Conservation (phyloP, 2,797 vertebrate genomes). For the Sibirionetta formosa region DNA sequence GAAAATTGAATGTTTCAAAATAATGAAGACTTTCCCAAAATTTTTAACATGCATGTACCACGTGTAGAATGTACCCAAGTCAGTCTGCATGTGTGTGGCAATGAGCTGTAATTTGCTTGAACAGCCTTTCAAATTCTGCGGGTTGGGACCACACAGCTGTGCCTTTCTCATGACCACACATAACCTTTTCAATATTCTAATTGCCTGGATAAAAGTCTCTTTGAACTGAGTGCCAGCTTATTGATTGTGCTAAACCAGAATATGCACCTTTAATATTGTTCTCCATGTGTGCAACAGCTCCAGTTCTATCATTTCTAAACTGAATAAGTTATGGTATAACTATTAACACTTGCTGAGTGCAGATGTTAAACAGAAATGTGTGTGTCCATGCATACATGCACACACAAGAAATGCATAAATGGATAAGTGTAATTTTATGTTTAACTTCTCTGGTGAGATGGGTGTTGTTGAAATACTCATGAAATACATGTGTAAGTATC, state of each 20-base stretch:
- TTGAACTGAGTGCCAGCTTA: constrained; percentile 21
- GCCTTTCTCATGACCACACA: constrained; percentile 38
- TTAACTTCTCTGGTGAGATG: not conserved
- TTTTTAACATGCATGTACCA: not conserved
- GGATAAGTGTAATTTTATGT: not conserved
- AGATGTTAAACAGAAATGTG: not conserved
- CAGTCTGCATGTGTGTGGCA: not conserved
- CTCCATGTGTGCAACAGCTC: not conserved
- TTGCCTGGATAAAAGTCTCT: constrained; percentile 7
- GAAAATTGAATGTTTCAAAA: constrained; percentile 4
- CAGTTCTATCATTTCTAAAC: not conserved
- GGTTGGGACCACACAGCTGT: constrained; percentile 40
- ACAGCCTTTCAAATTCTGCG: not conserved
- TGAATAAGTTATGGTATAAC: not conserved
- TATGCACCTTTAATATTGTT: not conserved
- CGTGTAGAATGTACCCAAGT: not conserved
- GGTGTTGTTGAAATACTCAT: not conserved
- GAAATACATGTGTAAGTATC: not conserved
- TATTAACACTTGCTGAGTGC: not conserved
- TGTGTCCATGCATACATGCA: not conserved
- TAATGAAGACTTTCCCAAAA: not conserved
- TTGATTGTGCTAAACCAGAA: not conserved
- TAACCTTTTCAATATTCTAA: constrained; percentile 17
- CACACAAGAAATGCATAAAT: not conserved
- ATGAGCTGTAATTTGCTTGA: not conserved